Percentiles rank a stretch among this genome's conserved stretches.
These are phyloP conservation scores for Cartodere bifasciata DNA, from an alignment of 2,888 invertebrate genomes.

Conservation along the genomic window DNA sequence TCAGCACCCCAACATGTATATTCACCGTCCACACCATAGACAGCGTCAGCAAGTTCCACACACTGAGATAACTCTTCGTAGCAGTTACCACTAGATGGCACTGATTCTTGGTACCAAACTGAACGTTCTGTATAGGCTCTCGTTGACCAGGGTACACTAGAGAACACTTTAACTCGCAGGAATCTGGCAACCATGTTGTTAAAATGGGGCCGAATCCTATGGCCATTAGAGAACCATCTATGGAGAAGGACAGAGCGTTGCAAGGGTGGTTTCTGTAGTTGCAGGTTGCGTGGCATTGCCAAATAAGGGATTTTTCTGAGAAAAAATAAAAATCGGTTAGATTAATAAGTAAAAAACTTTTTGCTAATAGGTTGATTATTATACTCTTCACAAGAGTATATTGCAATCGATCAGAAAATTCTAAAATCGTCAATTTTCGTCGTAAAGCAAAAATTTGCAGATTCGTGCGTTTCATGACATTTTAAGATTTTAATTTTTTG, in stretches of 20 bases:
- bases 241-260: constrained; percentile 49
- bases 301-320: constrained; percentile 42
- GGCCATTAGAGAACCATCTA: constrained; percentile 64
- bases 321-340: too few species aligned
- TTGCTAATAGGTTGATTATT: too few species aligned
- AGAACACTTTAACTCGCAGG: constrained; percentile 43
- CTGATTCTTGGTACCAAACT: constrained; percentile 45
- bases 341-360: too few species aligned
- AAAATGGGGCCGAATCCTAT: constrained; percentile 53
- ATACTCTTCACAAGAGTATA: too few species aligned
- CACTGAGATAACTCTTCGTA: constrained; percentile 45
- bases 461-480: too few species aligned
- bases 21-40: constrained; percentile 55
- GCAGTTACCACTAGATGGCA: constrained; percentile 46
- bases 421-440: too few species aligned
- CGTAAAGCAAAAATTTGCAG: too few species aligned
- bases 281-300: constrained; percentile 52
- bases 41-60: constrained; percentile 63
- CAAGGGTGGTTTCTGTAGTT: constrained; percentile 47
- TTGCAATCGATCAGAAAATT: too few species aligned
- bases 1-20: constrained; percentile 36
- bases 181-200: constrained; percentile 56
- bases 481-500: too few species aligned
- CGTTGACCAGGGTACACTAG: constrained; percentile 34
- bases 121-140: constrained; percentile 34